Evolutionary conservation across 2,113 vertebrate species (phyloP).

Genomic region (Eublepharis macularius): DNA sequence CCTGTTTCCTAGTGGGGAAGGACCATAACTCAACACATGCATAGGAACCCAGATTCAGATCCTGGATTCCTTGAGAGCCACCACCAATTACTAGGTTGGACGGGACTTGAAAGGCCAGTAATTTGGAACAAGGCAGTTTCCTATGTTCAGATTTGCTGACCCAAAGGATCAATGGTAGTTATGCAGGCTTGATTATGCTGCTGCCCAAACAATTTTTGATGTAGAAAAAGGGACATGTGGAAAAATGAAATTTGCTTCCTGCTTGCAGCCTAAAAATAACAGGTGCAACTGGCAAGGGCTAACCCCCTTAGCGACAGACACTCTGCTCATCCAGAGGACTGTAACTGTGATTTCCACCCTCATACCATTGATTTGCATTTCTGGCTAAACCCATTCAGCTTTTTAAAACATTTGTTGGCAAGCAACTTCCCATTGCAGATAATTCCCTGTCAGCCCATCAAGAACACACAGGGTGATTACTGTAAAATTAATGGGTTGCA

Average conservation of each 20-base stretch:
- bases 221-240: neutral
- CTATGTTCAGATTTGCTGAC: neutral
- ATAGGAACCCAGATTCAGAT: neutral
- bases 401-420: constrained; percentile 63
- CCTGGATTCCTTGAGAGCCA: neutral
- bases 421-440: constrained; percentile 65
- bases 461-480: constrained; percentile 67
- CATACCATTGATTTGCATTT: neutral
- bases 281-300: neutral
- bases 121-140: neutral
- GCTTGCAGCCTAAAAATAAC: neutral
- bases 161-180: neutral
- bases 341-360: neutral
- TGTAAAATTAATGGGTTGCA: constrained; percentile 74
- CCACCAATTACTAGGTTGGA: neutral
- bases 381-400: constrained; percentile 46
- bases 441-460: constrained; percentile 70
- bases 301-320: neutral
- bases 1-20: no score
- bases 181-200: neutral
- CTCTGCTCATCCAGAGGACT: rapidly evolving
- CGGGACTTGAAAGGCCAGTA: neutral
- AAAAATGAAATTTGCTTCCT: neutral
- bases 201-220: neutral
- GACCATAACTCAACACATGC: neutral